These are phyloP conservation scores for Onychomys arenicola DNA, from an alignment of 2,797 vertebrate species.

Conservation along the genomic window DNA sequence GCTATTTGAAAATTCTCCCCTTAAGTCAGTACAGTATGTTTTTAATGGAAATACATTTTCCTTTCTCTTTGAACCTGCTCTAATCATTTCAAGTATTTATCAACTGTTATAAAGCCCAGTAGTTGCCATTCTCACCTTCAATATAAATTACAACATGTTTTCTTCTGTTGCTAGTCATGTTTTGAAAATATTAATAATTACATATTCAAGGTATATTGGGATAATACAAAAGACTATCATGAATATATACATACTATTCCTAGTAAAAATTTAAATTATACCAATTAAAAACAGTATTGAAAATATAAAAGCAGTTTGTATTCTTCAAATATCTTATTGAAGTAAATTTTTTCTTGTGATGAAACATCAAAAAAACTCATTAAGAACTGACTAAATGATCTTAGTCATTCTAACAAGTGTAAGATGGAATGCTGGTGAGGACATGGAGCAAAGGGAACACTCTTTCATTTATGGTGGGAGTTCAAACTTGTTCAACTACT, in stretches of 20 bases:
- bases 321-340: conserved; percentile 20
- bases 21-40: neutral
- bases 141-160: neutral
- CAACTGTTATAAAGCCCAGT: neutral
- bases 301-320: neutral
- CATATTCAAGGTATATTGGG: neutral
- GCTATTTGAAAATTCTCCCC: neutral
- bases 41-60: conserved; percentile 31
- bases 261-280: conserved; percentile 27
- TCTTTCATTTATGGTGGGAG: neutral
- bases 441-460: neutral
- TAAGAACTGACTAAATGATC: neutral
- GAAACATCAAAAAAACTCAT: neutral
- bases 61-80: neutral
- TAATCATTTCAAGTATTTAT: neutral
- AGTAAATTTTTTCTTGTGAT: conserved; percentile 28
- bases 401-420: neutral
- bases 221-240: neutral
- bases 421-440: neutral
- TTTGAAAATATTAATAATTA: neutral
- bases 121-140: neutral
- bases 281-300: conserved; percentile 43
- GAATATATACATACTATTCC: neutral
- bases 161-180: neutral
- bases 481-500: neutral